Evolutionary conservation across 2,888 invertebrate species (phyloP).

Genomic region (Antheraea yamamai): DNA sequence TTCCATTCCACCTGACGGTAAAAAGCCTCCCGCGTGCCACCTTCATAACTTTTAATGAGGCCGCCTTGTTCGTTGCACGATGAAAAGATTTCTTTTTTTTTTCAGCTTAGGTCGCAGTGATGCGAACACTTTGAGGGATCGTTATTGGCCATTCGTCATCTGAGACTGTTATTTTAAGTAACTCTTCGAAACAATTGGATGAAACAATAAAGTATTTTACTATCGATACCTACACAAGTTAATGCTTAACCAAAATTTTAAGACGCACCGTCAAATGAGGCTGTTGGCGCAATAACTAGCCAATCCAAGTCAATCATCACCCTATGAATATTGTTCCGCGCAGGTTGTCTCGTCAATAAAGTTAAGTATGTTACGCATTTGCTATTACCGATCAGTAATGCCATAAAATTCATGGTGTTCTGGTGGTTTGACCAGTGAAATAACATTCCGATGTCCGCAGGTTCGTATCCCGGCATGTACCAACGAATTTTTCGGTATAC

Average conservation of each 20-base stretch:
- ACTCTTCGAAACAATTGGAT: neutral
- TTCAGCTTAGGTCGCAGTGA: conserved; percentile 22
- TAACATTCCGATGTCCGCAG: too few species aligned
- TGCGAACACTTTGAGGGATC: neutral
- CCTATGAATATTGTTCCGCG: too few species aligned
- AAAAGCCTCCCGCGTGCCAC: conserved; percentile 7
- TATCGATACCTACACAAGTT: neutral
- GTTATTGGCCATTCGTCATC: neutral
- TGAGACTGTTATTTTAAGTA: neutral
- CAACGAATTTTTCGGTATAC: too few species aligned
- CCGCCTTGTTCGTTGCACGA: conserved; percentile 30
- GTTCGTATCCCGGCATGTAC: too few species aligned
- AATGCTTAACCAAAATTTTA: neutral
- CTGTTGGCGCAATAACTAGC: too few species aligned
- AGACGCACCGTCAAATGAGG: too few species aligned
- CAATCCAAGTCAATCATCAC: too few species aligned
- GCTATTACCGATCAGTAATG: too few species aligned
- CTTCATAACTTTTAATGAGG: conserved; percentile 44
- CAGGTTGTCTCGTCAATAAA: too few species aligned
- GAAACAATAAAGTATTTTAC: neutral
- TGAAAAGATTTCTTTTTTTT: conserved; percentile 27
- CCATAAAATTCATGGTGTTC: too few species aligned
- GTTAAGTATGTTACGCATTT: too few species aligned
- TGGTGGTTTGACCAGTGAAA: too few species aligned
- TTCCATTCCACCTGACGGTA: conserved; percentile 5